A percentile compares a stretch with the other conserved stretches of the same genome.
Evolutionary conservation across 2,888 invertebrate species (phyloP).

Genomic region (Pollenia griseotomentosa): DNA sequence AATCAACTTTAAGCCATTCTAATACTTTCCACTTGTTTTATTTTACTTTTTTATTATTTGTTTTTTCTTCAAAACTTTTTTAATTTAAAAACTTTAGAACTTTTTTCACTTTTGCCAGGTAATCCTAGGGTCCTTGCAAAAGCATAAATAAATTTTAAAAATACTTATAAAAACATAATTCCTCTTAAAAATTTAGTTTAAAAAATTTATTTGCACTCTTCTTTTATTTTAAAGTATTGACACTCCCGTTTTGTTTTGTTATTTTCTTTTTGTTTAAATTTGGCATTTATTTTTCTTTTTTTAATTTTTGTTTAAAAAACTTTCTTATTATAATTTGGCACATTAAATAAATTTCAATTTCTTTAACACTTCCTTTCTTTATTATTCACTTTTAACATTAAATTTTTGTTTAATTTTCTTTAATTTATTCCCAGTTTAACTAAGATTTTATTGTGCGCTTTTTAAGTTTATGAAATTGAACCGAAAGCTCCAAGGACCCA

Average conservation of each 20-base stretch:
- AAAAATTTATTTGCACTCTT: background rate
- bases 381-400: background rate
- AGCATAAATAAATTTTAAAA: constrained; percentile 48
- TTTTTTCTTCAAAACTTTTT: constrained; percentile 15
- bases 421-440: constrained; percentile 16
- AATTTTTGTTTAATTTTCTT: background rate
- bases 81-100: background rate
- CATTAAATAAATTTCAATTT: background rate
- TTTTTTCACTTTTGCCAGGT: constrained; percentile 73
- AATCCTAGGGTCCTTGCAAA: constrained; percentile 76
- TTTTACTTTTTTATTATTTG: background rate
- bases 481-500: constrained; percentile 79
- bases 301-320: background rate
- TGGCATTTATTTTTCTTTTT: constrained; percentile 31
- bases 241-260: constrained; percentile 54
- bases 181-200: background rate
- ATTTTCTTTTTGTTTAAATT: background rate
- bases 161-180: constrained; percentile 11
- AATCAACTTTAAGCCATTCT: constrained; percentile 52
- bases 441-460: constrained; percentile 41
- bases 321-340: constrained; percentile 48
- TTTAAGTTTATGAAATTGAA: constrained; percentile 29
- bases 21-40: background rate
- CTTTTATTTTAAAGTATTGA: background rate
- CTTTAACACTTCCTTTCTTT: background rate